Percentiles rank a stretch among this genome's conserved stretches.
Evolutionary conservation across 2,888 invertebrate species (phyloP).

Genomic region (Malachius bipustulatus): DNA sequence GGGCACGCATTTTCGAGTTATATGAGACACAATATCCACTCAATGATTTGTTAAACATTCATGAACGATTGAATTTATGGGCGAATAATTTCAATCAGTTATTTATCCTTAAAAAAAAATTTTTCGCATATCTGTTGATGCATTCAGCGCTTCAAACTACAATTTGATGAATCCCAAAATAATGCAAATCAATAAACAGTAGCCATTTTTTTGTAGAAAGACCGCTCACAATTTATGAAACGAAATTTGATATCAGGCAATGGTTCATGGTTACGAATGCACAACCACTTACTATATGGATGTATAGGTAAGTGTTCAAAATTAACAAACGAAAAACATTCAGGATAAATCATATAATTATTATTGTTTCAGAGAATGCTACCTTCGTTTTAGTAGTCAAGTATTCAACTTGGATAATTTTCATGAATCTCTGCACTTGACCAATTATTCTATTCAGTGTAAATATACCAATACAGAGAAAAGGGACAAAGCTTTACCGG

Average conservation of each 20-base stretch:
- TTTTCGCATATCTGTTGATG: too few species aligned
- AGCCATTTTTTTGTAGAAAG: constrained; percentile 59
- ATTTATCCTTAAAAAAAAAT: too few species aligned
- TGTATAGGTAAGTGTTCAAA: constrained; percentile 63
- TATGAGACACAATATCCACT: too few species aligned
- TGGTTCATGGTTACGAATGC: constrained; percentile 90
- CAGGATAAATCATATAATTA: not conserved
- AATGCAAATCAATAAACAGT: too few species aligned
- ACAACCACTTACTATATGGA: constrained; percentile 83
- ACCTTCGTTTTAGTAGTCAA: constrained; percentile 84
- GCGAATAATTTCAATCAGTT: too few species aligned
- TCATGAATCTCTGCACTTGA: constrained; percentile 85
- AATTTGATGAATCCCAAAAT: too few species aligned
- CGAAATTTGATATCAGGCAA: constrained; percentile 91
- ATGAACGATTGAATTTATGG: too few species aligned
- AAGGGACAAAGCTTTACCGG: constrained; percentile 64
- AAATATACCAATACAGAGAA: constrained; percentile 62
- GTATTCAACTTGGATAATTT: constrained; percentile 76
- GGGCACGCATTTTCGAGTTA: too few species aligned
- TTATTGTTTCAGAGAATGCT: constrained; percentile 65
- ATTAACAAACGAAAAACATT: not conserved
- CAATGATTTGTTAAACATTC: too few species aligned
- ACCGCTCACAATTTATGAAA: constrained; percentile 76
- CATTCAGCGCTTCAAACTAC: too few species aligned
- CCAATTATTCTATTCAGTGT: constrained; percentile 87